Evolutionary conservation across 2,888 invertebrate species (phyloP).

Genomic region (Loripinus fragilis): DNA sequence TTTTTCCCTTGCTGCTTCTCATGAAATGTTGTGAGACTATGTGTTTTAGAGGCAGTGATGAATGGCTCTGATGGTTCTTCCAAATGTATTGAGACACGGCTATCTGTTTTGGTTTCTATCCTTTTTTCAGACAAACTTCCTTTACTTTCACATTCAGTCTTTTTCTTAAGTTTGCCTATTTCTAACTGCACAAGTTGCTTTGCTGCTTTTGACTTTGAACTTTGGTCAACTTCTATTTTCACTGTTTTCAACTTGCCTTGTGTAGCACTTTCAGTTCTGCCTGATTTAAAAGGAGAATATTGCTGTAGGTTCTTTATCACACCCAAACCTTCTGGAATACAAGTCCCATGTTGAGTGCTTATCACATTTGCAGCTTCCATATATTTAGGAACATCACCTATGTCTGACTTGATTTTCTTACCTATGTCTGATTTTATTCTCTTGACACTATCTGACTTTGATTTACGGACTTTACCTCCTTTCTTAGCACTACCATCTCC

Average conservation of each 20-base stretch:
- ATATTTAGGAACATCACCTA: neutral
- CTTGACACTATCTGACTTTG: neutral
- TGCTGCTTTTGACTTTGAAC: slow-evolving; percentile 4
- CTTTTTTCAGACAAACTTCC: neutral
- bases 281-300: neutral
- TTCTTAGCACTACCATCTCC: neutral
- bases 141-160: neutral
- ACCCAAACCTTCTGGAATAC: slow-evolving; percentile 35
- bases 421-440: neutral
- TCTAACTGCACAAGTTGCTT: slow-evolving; percentile 5
- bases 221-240: neutral
- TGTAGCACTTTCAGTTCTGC: neutral
- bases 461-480: neutral
- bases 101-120: neutral
- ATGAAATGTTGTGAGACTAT: neutral
- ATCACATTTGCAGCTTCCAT: neutral
- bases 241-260: neutral
- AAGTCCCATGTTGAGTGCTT: slow-evolving; percentile 19
- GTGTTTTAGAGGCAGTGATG: neutral
- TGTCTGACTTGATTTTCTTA: neutral
- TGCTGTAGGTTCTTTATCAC: neutral
- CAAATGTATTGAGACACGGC: neutral
- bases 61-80: neutral
- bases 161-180: slow-evolving; percentile 11
- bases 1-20: neutral